phyloP scores from a whole-genome alignment of 2,113 vertebrate genomes.

The Sapajus apella region DNA sequence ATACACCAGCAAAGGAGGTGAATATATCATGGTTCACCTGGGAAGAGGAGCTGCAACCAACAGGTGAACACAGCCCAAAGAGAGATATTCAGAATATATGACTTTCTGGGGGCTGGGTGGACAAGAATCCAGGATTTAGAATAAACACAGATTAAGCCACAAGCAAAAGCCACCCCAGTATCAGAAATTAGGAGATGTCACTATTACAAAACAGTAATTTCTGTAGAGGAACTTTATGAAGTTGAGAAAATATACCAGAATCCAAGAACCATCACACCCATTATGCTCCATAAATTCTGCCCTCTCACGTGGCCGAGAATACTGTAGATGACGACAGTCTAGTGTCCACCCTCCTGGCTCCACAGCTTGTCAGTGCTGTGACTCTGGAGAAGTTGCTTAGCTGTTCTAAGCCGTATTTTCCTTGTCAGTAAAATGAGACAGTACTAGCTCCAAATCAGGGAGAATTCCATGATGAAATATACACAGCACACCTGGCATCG shows the following conservation, averaged over 20 bases:
- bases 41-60: background rate
- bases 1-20: too few species aligned
- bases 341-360: background rate
- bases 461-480: background rate
- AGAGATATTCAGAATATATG: background rate
- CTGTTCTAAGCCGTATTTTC: background rate
- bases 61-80: background rate
- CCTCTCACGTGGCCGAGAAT: background rate
- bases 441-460: background rate
- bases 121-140: background rate
- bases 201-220: background rate
- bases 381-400: background rate
- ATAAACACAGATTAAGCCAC: background rate
- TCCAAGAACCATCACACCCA: background rate
- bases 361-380: background rate
- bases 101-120: background rate
- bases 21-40: background rate
- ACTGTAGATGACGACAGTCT: background rate
- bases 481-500: background rate
- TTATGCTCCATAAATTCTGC: background rate
- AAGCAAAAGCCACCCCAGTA: background rate
- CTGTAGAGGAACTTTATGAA: background rate
- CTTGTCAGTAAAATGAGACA: background rate
- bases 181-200: background rate
- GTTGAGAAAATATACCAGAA: background rate